Conservation (phyloP, 2,113 vertebrate species). For the Climacteris rufus region DNA sequence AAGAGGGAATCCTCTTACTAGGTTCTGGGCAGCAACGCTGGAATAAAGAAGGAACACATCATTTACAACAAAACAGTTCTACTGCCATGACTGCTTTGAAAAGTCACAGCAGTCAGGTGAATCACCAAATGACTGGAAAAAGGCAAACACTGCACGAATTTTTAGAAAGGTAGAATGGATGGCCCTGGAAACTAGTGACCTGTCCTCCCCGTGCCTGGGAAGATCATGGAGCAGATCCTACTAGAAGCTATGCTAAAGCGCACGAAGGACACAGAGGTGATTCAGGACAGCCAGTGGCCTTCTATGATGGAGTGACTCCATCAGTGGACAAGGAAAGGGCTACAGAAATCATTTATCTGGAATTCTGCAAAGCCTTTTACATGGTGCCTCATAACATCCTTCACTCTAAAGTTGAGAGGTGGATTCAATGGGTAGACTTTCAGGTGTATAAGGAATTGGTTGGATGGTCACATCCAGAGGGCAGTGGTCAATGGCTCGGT, state of each 20-base stretch:
- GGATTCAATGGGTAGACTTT: background rate
- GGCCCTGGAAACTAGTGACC: background rate
- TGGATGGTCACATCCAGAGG: background rate
- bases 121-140: background rate
- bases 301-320: background rate
- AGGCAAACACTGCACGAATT: background rate
- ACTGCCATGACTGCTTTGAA: background rate
- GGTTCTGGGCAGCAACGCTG: constrained; percentile 88
- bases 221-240: background rate
- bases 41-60: background rate
- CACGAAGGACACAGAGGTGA: background rate
- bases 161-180: background rate
- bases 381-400: background rate
- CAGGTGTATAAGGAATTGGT: background rate
- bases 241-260: background rate
- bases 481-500: background rate
- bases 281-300: background rate
- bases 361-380: background rate
- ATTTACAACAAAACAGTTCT: background rate
- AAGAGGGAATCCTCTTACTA: constrained; percentile 93
- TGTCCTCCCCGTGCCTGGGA: background rate
- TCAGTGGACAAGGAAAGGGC: background rate
- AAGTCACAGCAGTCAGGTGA: background rate
- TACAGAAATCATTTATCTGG: background rate
- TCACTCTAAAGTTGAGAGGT: background rate